These are phyloP conservation scores for Diploscapter pachys DNA, from an alignment of 1,140 invertebrate genomes.

Conservation along the genomic window DNA sequence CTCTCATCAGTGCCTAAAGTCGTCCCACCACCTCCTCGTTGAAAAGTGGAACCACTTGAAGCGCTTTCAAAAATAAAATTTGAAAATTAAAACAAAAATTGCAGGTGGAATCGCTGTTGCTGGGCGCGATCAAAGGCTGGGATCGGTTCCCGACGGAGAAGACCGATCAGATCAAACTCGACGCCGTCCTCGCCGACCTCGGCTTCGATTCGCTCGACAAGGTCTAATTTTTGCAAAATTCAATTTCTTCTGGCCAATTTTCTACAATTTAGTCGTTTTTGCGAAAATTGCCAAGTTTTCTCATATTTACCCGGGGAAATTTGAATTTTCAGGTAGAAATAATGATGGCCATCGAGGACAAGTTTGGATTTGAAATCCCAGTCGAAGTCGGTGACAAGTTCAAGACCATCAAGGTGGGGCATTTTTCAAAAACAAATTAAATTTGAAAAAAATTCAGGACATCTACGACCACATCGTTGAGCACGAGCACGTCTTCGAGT, in stretches of 20 bases:
- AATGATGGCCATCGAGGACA: slow-evolving; percentile 99
- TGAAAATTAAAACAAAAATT: slow-evolving; percentile 1
- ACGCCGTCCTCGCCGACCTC: slow-evolving; percentile 93
- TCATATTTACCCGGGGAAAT: no score
- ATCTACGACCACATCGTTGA: no score
- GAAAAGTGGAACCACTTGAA: no score
- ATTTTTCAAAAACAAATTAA: no score
- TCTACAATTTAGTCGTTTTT: not conserved
- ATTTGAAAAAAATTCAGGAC: no score
- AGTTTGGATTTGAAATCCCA: slow-evolving; percentile 98
- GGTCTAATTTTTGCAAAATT: slow-evolving; percentile 35
- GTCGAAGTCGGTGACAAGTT: slow-evolving; percentile 92
- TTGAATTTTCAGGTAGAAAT: slow-evolving; percentile 73
- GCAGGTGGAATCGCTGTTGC: slow-evolving; percentile 51
- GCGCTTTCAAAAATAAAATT: no score
- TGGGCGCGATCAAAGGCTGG: slow-evolving; percentile 54
- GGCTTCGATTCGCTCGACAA: slow-evolving; percentile 96
- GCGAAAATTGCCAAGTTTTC: not conserved
- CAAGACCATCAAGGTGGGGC: slow-evolving; percentile 67
- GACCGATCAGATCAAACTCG: slow-evolving; percentile 71
- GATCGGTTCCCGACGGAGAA: slow-evolving; percentile 54
- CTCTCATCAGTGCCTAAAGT: no score
- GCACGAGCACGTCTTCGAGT: no score
- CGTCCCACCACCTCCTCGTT: no score
- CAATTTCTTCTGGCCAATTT: no score